Conservation (phyloP, 1,140 invertebrate species). For the Zaprionus taronus region DNA sequence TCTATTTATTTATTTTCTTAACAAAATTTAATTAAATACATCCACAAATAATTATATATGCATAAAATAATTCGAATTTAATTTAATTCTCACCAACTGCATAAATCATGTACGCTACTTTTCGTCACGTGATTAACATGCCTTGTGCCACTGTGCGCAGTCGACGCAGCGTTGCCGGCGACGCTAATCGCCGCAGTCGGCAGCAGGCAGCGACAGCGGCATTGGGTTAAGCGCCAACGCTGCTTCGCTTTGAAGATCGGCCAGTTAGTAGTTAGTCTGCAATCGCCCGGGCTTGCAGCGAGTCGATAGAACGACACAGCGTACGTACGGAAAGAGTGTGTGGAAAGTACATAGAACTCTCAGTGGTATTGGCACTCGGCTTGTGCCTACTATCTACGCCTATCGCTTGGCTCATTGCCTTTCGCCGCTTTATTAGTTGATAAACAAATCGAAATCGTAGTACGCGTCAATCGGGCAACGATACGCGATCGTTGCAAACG, state of each 20-base stretch:
- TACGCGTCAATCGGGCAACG: conserved; percentile 18
- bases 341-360: conserved; percentile 8
- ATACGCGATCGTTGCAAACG: conserved; percentile 25
- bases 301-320: conserved; percentile 51
- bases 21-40: too few relatives aligned
- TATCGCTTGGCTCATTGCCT: conserved; percentile 35
- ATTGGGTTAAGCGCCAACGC: conserved; percentile 67
- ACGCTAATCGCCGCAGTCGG: conserved; percentile 36
- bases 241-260: conserved; percentile 72
- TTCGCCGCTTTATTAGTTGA: conserved; percentile 39
- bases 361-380: background rate
- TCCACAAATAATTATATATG: background rate
- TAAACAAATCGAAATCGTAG: conserved; percentile 47
- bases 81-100: background rate
- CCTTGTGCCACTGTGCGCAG: conserved; percentile 31
- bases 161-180: conserved; percentile 12
- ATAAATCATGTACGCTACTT: background rate
- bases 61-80: background rate
- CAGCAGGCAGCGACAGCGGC: conserved; percentile 30
- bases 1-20: background rate
- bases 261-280: conserved; percentile 76
- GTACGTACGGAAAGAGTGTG: conserved; percentile 30
- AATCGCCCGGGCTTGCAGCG: conserved; percentile 69
- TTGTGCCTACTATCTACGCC: conserved; percentile 30
- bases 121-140: background rate